A percentile compares a stretch with the other conserved stretches of the same genome.
phyloP scores from a whole-genome alignment of 1,140 invertebrate genomes.

The Artemia franciscana region DNA sequence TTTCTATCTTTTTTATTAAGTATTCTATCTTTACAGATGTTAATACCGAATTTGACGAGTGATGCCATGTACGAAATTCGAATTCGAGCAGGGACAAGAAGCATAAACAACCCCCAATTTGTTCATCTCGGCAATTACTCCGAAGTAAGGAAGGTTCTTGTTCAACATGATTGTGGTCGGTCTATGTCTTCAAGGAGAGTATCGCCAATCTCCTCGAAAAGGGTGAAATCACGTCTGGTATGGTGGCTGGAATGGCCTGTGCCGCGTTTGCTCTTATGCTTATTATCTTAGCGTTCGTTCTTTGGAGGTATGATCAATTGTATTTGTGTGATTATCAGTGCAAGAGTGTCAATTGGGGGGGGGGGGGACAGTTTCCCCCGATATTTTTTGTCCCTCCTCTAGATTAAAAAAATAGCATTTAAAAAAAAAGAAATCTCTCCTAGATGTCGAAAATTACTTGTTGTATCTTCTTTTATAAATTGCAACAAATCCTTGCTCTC shows the following conservation, averaged over 20 bases:
- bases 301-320: too few species aligned
- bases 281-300: conserved; percentile 38
- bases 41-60: conserved; percentile 43
- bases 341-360: too few species aligned
- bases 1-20: not conserved
- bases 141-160: conserved; percentile 31
- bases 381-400: too few species aligned
- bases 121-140: conserved; percentile 40
- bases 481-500: too few species aligned
- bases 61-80: conserved; percentile 47
- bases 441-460: too few species aligned
- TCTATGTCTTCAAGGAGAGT: conserved; percentile 25
- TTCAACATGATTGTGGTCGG: conserved; percentile 33
- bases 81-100: conserved; percentile 40
- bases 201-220: conserved; percentile 22
- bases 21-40: conserved; percentile 27
- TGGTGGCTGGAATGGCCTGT: conserved; percentile 45
- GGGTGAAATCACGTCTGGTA: conserved; percentile 38
- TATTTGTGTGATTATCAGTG: too few species aligned
- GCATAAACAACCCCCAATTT: conserved; percentile 33
- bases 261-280: conserved; percentile 42
- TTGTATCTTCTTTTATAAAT: too few species aligned
- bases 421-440: too few species aligned
- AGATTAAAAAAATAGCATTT: too few species aligned
- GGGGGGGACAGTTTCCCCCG: too few species aligned